These are phyloP conservation scores for Eupsilia transversa DNA, from an alignment of 2,888 invertebrate species.

Conservation along the genomic window DNA sequence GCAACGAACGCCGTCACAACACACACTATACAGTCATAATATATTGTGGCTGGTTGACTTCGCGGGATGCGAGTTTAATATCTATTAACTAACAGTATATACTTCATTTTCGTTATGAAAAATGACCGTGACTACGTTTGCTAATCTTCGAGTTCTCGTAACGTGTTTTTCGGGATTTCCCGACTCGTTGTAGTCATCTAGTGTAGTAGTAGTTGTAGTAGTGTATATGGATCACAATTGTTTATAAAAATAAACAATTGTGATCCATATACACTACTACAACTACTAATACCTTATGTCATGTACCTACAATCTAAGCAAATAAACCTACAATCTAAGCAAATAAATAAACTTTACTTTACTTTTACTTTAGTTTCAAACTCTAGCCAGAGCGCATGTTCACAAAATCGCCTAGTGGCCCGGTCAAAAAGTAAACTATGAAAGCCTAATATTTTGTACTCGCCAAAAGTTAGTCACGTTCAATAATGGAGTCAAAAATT, in stretches of 20 bases:
- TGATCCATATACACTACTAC: too few relatives aligned
- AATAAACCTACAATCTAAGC: too few relatives aligned
- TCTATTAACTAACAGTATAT: background rate
- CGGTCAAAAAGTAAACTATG: background rate
- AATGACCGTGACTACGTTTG: background rate
- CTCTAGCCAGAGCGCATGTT: too few relatives aligned
- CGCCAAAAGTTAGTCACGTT: background rate
- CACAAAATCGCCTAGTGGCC: background rate
- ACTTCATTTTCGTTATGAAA: background rate
- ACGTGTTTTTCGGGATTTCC: background rate
- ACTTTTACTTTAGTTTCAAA: too few relatives aligned
- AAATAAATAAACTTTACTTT: too few relatives aligned
- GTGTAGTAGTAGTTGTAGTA: too few relatives aligned
- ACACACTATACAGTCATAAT: constrained; percentile 63
- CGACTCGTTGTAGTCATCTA: too few relatives aligned
- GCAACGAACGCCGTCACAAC: constrained; percentile 61
- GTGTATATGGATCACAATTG: too few relatives aligned
- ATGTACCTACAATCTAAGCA: too few relatives aligned
- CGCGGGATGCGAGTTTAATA: background rate
- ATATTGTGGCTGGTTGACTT: background rate
- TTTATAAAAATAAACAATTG: too few relatives aligned
- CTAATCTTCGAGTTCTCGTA: background rate
- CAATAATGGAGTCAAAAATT: background rate
- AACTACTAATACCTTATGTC: too few relatives aligned
- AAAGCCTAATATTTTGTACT: background rate